Evolutionary conservation across 1,140 invertebrate species (phyloP).

Genomic region (Drosophila parvula): DNA sequence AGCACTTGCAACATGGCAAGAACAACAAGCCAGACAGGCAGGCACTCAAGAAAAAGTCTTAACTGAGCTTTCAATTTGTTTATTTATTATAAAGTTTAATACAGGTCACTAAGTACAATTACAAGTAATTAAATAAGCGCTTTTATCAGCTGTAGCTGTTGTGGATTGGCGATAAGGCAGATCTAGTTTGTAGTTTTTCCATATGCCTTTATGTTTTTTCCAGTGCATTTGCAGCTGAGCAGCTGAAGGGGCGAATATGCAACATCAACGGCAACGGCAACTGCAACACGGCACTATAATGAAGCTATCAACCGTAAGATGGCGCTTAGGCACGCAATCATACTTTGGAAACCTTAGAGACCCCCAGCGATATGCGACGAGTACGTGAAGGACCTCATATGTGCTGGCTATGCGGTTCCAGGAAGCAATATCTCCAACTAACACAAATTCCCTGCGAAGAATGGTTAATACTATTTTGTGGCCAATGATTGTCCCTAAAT

Average conservation of each 20-base stretch:
- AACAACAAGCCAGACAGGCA: constrained; percentile 26
- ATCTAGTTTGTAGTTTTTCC: no score
- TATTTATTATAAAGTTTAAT: background rate
- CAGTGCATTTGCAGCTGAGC: constrained; percentile 1
- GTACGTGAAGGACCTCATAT: constrained; percentile 10
- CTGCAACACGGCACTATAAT: constrained; percentile 72
- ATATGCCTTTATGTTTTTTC: background rate
- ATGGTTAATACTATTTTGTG: background rate
- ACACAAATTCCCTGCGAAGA: background rate
- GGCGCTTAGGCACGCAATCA: constrained; percentile 81
- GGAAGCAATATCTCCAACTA: background rate
- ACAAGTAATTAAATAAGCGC: no score
- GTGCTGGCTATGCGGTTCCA: background rate
- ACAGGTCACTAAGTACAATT: no score
- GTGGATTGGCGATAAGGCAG: no score
- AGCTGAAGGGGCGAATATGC: constrained; percentile 24
- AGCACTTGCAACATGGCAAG: constrained; percentile 69
- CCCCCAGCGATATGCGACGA: constrained; percentile 21
- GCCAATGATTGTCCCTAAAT: background rate
- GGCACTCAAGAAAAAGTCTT: background rate
- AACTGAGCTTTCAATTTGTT: background rate
- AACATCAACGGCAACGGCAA: constrained; percentile 39
- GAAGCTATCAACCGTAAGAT: constrained; percentile 80
- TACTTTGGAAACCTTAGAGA: constrained; percentile 56
- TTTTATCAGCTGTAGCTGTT: no score